Percentiles rank a stretch among this genome's conserved stretches.
phyloP scores from a whole-genome alignment of 1,140 invertebrate genomes.

The Lepidotrigona ventralis region DNA sequence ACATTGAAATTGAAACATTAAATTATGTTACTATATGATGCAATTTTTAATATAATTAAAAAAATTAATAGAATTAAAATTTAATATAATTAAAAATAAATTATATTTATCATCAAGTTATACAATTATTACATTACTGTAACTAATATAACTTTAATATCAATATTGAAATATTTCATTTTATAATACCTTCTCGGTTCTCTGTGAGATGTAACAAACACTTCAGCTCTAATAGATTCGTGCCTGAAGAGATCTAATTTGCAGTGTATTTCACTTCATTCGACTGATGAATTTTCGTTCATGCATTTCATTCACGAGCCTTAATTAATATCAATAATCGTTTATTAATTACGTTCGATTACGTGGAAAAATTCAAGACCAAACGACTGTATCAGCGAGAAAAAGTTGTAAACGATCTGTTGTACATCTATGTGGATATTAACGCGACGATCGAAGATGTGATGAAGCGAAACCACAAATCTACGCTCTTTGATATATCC shows the following conservation, averaged over 20 bases:
- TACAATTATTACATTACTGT: too few relatives aligned
- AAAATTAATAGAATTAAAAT: too few relatives aligned
- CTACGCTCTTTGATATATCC: conserved; percentile 15
- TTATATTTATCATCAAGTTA: too few relatives aligned
- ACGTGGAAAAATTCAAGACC: not conserved
- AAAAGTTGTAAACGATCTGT: not conserved
- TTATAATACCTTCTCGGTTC: too few relatives aligned
- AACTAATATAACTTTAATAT: too few relatives aligned
- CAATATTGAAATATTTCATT: too few relatives aligned
- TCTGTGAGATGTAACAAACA: not conserved
- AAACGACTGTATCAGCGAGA: not conserved
- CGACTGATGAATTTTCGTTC: too few relatives aligned
- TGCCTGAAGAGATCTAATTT: not conserved
- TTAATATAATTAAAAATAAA: too few relatives aligned
- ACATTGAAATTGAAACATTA: too few relatives aligned
- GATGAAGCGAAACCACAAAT: conserved; percentile 14
- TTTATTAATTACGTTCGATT: not conserved
- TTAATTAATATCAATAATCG: not conserved
- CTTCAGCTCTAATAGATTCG: not conserved
- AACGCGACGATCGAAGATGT: not conserved
- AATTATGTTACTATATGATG: too few relatives aligned
- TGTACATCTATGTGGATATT: not conserved
- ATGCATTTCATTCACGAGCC: too few relatives aligned
- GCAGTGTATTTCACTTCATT: not conserved
- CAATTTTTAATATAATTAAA: too few relatives aligned